Evolutionary conservation across 2,888 invertebrate species (phyloP).

Genomic region (Melinaea marsaeus): DNA sequence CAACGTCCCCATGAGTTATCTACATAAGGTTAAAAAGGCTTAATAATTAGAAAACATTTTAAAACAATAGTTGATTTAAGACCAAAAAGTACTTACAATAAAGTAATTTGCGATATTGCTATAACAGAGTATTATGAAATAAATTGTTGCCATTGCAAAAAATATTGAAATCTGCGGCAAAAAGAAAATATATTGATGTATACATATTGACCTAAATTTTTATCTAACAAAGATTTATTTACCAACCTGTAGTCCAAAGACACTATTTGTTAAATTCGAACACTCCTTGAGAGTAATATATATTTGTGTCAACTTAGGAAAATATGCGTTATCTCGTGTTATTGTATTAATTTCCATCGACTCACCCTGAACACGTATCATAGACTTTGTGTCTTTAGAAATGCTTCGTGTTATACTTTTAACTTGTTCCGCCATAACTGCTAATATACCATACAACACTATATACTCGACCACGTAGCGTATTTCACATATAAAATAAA

Average conservation of each 20-base stretch:
- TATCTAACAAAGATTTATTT: too few species aligned
- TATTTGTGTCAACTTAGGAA: constrained; percentile 13
- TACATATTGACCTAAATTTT: too few species aligned
- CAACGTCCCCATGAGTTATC: too few species aligned
- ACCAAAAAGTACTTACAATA: too few species aligned
- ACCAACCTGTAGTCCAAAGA: constrained; percentile 23
- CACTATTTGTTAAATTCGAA: constrained; percentile 16
- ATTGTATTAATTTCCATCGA: not conserved
- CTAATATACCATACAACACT: constrained; percentile 34
- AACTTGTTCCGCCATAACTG: constrained; percentile 40
- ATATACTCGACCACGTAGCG: constrained; percentile 34
- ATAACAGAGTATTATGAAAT: too few species aligned
- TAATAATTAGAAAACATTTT: too few species aligned
- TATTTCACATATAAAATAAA: not conserved
- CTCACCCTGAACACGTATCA: constrained; percentile 16
- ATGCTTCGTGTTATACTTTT: constrained; percentile 33
- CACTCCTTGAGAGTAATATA: constrained; percentile 19
- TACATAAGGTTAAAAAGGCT: too few species aligned
- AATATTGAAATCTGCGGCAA: too few species aligned
- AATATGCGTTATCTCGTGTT: constrained; percentile 7
- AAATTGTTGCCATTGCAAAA: too few species aligned
- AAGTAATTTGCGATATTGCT: too few species aligned
- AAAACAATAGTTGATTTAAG: too few species aligned
- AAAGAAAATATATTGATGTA: too few species aligned
- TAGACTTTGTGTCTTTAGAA: constrained; percentile 2